A percentile compares a stretch with the other conserved stretches of the same genome.
phyloP scores from a whole-genome alignment of 2,888 invertebrate species.

The Crepidodera aurea region DNA sequence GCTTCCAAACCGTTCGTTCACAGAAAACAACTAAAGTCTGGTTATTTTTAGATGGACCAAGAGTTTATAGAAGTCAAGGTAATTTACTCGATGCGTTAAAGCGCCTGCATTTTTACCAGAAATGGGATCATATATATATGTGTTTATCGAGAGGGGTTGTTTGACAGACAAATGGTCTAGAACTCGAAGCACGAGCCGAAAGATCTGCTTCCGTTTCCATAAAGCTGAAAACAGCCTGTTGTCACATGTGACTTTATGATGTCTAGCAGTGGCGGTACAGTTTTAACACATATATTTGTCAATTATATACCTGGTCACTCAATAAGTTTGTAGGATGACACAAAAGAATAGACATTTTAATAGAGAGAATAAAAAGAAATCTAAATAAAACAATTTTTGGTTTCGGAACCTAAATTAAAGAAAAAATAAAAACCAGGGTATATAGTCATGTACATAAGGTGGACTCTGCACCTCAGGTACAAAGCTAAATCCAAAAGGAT shows the following conservation, averaged over 20 bases:
- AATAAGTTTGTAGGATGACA: too few relatives aligned
- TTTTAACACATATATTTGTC: not conserved
- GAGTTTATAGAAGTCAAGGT: slow-evolving; percentile 61
- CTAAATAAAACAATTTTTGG: too few relatives aligned
- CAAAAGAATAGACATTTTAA: not conserved
- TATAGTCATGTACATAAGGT: too few relatives aligned
- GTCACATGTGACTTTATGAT: slow-evolving; percentile 54
- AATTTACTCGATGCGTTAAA: slow-evolving; percentile 57
- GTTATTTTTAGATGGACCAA: slow-evolving; percentile 50
- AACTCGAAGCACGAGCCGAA: slow-evolving; percentile 56
- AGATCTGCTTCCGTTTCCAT: slow-evolving; percentile 60
- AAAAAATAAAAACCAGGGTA: too few relatives aligned
- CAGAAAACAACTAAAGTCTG: slow-evolving; percentile 42
- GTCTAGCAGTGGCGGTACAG: slow-evolving; percentile 17
- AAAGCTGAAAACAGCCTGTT: slow-evolving; percentile 62
- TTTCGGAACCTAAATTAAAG: too few relatives aligned
- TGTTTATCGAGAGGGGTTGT: slow-evolving; percentile 54
- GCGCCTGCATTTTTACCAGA: slow-evolving; percentile 57
- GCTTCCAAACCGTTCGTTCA: slow-evolving; percentile 44
- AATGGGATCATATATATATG: slow-evolving; percentile 57
- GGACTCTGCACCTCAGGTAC: too few relatives aligned
- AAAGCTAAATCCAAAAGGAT: too few relatives aligned
- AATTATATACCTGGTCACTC: not conserved
- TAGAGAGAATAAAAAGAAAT: too few relatives aligned
- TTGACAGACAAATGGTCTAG: slow-evolving; percentile 60